Percentiles rank a stretch among this genome's conserved stretches.
These are phyloP conservation scores for Apostichopus japonicus DNA, from an alignment of 35 echinoderm and acorn worm species.

Conservation along the genomic window DNA sequence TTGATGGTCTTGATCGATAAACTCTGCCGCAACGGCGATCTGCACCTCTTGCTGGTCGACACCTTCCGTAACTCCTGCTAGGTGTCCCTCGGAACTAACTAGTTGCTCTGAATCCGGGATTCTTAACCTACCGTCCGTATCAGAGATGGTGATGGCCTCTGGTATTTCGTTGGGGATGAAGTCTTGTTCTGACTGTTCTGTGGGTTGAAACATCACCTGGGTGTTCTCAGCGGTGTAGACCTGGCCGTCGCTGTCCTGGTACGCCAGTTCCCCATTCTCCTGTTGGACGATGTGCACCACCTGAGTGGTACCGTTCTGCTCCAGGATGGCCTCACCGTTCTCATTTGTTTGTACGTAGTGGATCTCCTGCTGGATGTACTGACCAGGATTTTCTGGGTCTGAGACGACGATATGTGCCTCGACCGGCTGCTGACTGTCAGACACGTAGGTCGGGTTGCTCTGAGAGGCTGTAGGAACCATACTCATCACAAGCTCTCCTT, in stretches of 20 bases:
- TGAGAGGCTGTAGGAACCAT: conserved; percentile 37
- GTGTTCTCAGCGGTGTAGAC: conserved; percentile 35
- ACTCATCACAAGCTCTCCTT: conserved; percentile 38
- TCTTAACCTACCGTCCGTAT: background rate
- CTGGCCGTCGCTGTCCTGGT: conserved; percentile 39
- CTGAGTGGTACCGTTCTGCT: conserved; percentile 23
- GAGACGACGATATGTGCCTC: conserved; percentile 43
- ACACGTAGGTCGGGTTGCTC: background rate
- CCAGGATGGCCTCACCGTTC: background rate
- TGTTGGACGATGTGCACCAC: conserved; percentile 38
- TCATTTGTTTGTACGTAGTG: conserved; percentile 35
- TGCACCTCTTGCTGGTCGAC: conserved; percentile 4
- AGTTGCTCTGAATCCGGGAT: background rate
- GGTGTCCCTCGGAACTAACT: background rate
- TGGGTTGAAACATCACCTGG: conserved; percentile 28
- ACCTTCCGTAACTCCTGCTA: background rate
- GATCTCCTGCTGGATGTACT: conserved; percentile 38
- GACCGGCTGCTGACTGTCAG: background rate
- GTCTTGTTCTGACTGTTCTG: conserved; percentile 14
- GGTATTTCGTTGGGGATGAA: conserved; percentile 30
- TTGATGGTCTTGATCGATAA: background rate
- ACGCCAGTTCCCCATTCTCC: conserved; percentile 50
- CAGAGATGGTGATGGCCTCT: conserved; percentile 36
- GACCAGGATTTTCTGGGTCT: conserved; percentile 26
- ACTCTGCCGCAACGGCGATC: background rate